Evolutionary conservation across 53 echinoderm and acorn worm genomes (phyloP).

Genomic region (Holothuria leucospilota): DNA sequence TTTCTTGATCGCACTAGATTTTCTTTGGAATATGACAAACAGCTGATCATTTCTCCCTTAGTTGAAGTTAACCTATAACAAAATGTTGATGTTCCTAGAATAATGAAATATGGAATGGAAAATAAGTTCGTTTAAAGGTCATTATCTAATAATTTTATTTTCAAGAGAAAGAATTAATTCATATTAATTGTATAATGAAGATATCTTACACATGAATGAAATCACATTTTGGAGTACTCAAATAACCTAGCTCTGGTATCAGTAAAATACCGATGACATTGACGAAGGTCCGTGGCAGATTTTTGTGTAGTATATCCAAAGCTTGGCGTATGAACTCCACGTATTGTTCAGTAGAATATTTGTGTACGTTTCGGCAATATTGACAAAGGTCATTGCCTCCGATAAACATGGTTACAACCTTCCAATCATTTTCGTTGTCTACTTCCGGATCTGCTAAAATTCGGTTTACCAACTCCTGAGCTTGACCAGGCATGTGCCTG

Average conservation of each 20-base stretch:
- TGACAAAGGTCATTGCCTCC: constrained; percentile 87
- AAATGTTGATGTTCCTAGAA: no score
- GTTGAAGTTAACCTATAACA: no score
- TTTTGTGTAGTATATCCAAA: constrained; percentile 38
- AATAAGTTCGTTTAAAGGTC: no score
- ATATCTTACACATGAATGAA: constrained; percentile 39
- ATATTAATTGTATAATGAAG: no score
- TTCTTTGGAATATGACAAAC: no score
- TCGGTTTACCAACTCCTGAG: constrained; percentile 58
- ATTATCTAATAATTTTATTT: no score
- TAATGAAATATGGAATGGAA: no score
- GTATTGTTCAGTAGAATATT: constrained; percentile 64
- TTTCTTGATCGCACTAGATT: no score
- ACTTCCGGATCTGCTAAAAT: constrained; percentile 60
- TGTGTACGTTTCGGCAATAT: constrained; percentile 68
- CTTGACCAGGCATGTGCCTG: constrained; percentile 73
- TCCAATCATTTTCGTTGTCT: constrained; percentile 82
- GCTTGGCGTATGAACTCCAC: constrained; percentile 60
- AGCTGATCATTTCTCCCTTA: no score
- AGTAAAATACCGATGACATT: constrained; percentile 36
- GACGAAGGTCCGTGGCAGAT: constrained; percentile 30
- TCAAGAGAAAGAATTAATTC: no score
- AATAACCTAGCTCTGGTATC: constrained; percentile 23
- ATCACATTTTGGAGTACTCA: constrained; percentile 38
- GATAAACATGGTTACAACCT: constrained; percentile 78